A percentile compares a stretch with the other conserved stretches of the same genome.
Evolutionary conservation across 2,113 vertebrate species (phyloP).

Genomic region (Amia ocellicauda): DNA sequence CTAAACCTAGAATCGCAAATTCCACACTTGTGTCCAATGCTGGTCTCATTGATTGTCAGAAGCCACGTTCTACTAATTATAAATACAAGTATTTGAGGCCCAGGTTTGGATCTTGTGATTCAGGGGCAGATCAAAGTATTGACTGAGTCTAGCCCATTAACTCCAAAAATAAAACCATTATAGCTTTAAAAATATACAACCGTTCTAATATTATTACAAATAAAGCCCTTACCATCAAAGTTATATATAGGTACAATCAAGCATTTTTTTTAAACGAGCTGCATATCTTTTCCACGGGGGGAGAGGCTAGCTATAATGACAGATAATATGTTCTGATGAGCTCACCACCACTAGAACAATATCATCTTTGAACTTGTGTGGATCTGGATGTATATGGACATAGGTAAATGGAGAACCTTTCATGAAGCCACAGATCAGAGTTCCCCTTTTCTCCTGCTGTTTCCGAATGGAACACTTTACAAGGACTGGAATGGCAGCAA

Average conservation of each 20-base stretch:
- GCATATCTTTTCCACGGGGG: constrained; percentile 12
- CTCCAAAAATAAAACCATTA: constrained; percentile 14
- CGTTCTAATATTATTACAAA: too few species aligned
- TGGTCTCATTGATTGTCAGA: too few species aligned
- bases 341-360: constrained; percentile 2
- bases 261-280: constrained; percentile 15
- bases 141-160: too few species aligned
- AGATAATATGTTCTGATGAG: not conserved
- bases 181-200: too few species aligned
- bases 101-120: constrained; percentile 9
- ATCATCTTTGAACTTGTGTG: too few species aligned
- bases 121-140: too few species aligned
- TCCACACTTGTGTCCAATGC: too few species aligned
- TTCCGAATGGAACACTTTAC: constrained; percentile 6
- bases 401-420: constrained; percentile 8
- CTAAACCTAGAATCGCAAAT: too few species aligned
- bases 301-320: constrained; percentile 8
- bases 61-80: too few species aligned
- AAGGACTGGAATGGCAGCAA: not conserved
- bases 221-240: constrained; percentile 21
- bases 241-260: constrained; percentile 21
- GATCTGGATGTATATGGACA: too few species aligned
- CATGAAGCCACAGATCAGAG: not conserved
- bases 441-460: not conserved
- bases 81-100: constrained; percentile 3